Base-by-base conservation (phyloP, 37 sponge, comb jelly and placozoan genomes). In the Axinella damicornis region DNA sequence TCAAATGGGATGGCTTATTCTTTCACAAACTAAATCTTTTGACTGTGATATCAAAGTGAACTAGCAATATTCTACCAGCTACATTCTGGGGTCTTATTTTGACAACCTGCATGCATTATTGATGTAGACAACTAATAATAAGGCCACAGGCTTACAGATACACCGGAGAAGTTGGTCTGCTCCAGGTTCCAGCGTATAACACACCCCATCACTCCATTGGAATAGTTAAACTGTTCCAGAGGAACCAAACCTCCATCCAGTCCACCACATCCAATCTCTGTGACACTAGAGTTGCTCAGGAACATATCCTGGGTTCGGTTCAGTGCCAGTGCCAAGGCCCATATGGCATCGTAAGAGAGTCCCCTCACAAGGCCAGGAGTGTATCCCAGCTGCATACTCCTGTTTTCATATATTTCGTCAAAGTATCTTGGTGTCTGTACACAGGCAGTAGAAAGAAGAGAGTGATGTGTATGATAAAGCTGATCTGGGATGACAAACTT, bases 251-350 rank as follows among this genome's bases (percentile, higher is more conserved):
- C 24, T 6, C 35, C 33, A 18, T 41, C 46, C 13, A 24, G 18
- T 2, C 28, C 46, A 34, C 58, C 37, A 69, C 71, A 62, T 66
- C 68, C 55, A 33, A 65, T 74, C 35, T 46, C 35, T 32, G 31
- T 11, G 14, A 21, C 73, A 28, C 56, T 55, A 20, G 33, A n/a
- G 32, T 27, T 18, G 21, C 34, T 33, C 12, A 31, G 13, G 13
- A 64, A 52, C 75, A 74, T 65, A 0, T 36, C 41, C 20, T 19
- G n/a, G 17, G 56, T 69, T 27, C 30, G 46, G 67, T 85, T 74
- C 28, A 85, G 61, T 39, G 71, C 86, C 18, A 78, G 53, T 24
- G 86, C 86, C n/a, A 85, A n/a, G 17, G 78, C 35, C 86, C 86
- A 85, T 19, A 74, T 37, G 2, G 78, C 78, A 68, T 85, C 86